Base-by-base conservation (phyloP, 1,140 invertebrate genomes). In the Streblospio benedicti region DNA sequence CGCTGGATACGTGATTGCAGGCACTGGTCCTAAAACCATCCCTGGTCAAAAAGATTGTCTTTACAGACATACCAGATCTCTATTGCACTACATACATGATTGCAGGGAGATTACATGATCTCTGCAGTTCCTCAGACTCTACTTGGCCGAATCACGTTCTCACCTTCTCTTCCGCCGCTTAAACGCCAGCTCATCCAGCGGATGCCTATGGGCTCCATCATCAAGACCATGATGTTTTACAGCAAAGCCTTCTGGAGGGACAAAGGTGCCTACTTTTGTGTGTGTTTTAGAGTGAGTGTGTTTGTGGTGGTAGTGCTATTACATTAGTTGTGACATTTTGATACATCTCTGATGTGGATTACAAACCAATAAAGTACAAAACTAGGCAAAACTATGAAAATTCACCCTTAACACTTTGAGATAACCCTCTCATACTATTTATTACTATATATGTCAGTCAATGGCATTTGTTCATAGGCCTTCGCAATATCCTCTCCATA, bases 171-270 rank as follows among this genome's bases (percentile, higher is more conserved):
- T 5, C 72, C 75, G 0, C 50, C 67, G 28, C 51, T 67, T 1
- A 65, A 72, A 6, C 69, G 68, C 50, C 76, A 79, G 63, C 63
- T 79, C 5, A 68, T 70, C 12, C 76, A 77, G 65, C 60, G 77
- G 31, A 62, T 71, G 18, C 75, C 76, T 0, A 77, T 79, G 76
- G 77, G 77, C 6, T 67, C 64, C 43, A 69, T 73, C 23, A 76
- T 79, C 32, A 78, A 79, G 62, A 70, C 69, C 3, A 74, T 76
- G 50, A 45, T 75, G 5, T 78, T 74, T 60, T 79, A 77, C 57
- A 60, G 69, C 16, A 68, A 52, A 20, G 45, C 71, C 25, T 78
- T 76, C 55, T 79, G 77, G 77, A 71, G 67, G 51, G 54, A 73
- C 28, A 69, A 73, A 54, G 73, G 73, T 74, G 25, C 6, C 25